Evolutionary conservation across 2,113 vertebrate genomes (phyloP).

Genomic region (Neomonachus schauinslandi): DNA sequence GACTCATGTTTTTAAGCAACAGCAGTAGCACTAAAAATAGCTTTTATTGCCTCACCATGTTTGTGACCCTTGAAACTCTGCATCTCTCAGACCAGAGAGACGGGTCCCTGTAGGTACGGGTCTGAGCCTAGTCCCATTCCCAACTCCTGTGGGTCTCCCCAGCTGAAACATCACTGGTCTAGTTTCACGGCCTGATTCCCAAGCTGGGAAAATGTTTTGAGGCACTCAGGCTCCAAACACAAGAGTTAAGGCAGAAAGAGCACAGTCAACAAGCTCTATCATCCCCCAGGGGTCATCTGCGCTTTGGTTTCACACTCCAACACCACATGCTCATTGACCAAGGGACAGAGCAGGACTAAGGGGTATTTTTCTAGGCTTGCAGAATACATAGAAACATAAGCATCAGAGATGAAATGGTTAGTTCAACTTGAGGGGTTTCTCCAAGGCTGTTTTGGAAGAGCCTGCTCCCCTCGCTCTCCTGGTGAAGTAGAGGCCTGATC

Average conservation of each 20-base stretch:
- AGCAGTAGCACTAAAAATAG: background rate
- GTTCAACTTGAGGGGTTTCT: background rate
- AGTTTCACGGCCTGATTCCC: background rate
- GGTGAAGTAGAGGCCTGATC: background rate
- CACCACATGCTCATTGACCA: fast-evolving
- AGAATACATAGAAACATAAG: background rate
- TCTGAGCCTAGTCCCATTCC: background rate
- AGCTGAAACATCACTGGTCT: background rate
- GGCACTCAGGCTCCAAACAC: background rate
- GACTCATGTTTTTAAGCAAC: background rate
- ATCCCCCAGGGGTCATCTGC: no score
- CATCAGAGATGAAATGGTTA: background rate
- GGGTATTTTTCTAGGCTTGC: background rate
- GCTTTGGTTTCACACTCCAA: background rate
- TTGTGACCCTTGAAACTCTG: background rate
- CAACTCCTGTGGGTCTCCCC: background rate
- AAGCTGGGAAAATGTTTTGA: background rate
- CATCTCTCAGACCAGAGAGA: background rate
- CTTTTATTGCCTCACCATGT: background rate
- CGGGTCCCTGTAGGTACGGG: no score
- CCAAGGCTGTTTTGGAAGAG: background rate
- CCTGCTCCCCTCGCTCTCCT: background rate
- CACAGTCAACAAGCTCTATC: background rate
- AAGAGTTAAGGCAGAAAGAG: background rate
- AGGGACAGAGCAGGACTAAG: background rate